Conservation (phyloP, 2,113 vertebrate genomes). For the Eurystomus gularis region DNA sequence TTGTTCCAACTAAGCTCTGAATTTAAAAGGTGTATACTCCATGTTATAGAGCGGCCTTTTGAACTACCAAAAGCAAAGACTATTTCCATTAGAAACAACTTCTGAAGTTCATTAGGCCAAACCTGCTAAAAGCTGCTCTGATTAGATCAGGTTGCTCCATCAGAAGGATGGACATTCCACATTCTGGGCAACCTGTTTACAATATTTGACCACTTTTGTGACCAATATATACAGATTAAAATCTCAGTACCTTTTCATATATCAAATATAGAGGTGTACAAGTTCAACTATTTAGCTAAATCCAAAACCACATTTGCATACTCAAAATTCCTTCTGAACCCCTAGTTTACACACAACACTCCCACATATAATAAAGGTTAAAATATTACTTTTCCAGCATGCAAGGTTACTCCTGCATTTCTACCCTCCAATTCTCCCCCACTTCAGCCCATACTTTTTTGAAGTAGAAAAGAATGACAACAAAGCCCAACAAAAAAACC, state of each 20-base stretch:
- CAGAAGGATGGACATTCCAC: background rate
- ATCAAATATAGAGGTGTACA: background rate
- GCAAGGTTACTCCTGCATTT: background rate
- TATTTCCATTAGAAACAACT: background rate
- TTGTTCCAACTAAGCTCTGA: background rate
- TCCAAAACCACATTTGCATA: background rate
- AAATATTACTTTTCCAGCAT: background rate
- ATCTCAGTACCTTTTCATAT: background rate
- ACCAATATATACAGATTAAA: background rate
- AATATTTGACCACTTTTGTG: background rate
- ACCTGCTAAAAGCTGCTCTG: background rate
- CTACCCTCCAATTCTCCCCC: background rate
- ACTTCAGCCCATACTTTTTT: background rate
- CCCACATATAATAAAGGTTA: background rate
- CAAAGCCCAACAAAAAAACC: background rate
- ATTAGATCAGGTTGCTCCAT: background rate
- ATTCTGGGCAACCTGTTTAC: background rate
- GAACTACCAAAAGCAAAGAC: background rate
- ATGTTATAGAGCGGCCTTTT: background rate
- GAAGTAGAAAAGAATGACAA: background rate
- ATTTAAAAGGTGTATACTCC: background rate
- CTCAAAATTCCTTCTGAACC: background rate
- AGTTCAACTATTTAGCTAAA: background rate
- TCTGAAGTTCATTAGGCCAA: background rate
- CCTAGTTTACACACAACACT: background rate